Percentiles rank a stretch among this genome's conserved stretches.
These are phyloP conservation scores for Automeris io DNA, from an alignment of 2,888 invertebrate species.

Conservation along the genomic window DNA sequence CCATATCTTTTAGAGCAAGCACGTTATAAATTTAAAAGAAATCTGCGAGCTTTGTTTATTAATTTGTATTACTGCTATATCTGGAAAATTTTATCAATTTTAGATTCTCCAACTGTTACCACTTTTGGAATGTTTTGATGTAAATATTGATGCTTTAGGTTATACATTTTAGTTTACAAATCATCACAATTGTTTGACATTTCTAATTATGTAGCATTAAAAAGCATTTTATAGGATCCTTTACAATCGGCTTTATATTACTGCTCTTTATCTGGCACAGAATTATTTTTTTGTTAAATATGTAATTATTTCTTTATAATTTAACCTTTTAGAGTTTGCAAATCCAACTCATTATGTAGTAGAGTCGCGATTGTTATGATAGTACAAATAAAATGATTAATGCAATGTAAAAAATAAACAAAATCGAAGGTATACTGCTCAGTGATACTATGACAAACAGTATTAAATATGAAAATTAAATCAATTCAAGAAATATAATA, in stretches of 20 bases:
- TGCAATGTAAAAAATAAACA: slow-evolving; percentile 26
- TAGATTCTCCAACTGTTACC: slow-evolving; percentile 8
- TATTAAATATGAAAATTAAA: slow-evolving; percentile 40
- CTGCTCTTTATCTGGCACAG: slow-evolving; percentile 33
- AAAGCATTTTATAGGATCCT: slow-evolving; percentile 2
- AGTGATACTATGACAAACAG: slow-evolving; percentile 34
- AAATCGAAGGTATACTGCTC: slow-evolving; percentile 30
- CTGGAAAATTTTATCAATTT: background rate
- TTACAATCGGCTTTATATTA: slow-evolving; percentile 5
- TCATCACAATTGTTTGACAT: slow-evolving; percentile 6
- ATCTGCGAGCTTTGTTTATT: slow-evolving; percentile 6
- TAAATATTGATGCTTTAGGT: slow-evolving; percentile 9
- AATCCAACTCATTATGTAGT: slow-evolving; percentile 19
- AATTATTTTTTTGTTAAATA: slow-evolving; percentile 45
- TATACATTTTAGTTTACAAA: slow-evolving; percentile 7
- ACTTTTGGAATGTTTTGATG: slow-evolving; percentile 14
- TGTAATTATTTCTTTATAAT: no score
- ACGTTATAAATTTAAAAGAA: slow-evolving; percentile 7
- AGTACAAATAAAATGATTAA: slow-evolving; percentile 67
- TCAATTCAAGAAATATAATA: background rate
- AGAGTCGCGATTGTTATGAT: slow-evolving; percentile 45
- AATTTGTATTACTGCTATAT: slow-evolving; percentile 10
- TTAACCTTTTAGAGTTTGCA: no score
- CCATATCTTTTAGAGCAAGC: slow-evolving; percentile 15
- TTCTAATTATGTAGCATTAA: slow-evolving; percentile 5